Conservation (phyloP, 2,888 invertebrate species). For the Orthonevra nobilis region DNA sequence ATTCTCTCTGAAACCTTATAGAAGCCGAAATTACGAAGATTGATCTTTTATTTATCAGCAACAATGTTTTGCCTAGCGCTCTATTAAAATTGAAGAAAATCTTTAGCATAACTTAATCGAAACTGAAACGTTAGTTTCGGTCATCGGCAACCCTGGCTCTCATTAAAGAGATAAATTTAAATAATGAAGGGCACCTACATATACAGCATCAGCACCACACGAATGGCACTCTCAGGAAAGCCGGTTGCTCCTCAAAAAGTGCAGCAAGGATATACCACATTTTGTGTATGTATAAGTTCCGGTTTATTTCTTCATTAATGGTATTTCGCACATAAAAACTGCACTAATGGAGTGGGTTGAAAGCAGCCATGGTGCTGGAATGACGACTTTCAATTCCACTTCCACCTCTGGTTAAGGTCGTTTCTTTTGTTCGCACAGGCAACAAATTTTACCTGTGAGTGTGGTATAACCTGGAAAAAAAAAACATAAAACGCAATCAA, state of each 20-base stretch:
- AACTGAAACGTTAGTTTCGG: too few relatives aligned
- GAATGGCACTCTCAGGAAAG: slow-evolving; percentile 10
- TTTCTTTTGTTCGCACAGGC: slow-evolving; percentile 20
- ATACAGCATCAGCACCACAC: not conserved
- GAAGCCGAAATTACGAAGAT: too few relatives aligned
- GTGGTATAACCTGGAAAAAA: not conserved
- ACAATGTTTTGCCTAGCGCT: too few relatives aligned
- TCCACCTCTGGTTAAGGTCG: slow-evolving; percentile 1
- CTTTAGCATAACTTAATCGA: too few relatives aligned
- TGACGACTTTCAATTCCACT: not conserved
- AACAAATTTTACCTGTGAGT: slow-evolving; percentile 6
- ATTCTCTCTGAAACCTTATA: too few relatives aligned
- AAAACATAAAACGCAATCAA: slow-evolving; percentile 45
- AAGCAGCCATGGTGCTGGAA: not conserved
- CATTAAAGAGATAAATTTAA: slow-evolving; percentile 38
- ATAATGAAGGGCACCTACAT: slow-evolving; percentile 29
- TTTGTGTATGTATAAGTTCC: slow-evolving; percentile 1
- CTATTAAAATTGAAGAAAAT: too few relatives aligned
- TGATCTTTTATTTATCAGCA: too few relatives aligned
- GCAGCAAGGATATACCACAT: slow-evolving; percentile 15
- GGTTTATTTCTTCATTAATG: slow-evolving; percentile 43
- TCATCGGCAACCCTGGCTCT: slow-evolving; percentile 17
- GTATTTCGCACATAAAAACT: slow-evolving; percentile 39
- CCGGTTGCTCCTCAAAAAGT: not conserved
- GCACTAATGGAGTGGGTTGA: slow-evolving; percentile 48